Conservation (phyloP, 2,797 vertebrate genomes). For the Chlorospingus flavigularis region DNA sequence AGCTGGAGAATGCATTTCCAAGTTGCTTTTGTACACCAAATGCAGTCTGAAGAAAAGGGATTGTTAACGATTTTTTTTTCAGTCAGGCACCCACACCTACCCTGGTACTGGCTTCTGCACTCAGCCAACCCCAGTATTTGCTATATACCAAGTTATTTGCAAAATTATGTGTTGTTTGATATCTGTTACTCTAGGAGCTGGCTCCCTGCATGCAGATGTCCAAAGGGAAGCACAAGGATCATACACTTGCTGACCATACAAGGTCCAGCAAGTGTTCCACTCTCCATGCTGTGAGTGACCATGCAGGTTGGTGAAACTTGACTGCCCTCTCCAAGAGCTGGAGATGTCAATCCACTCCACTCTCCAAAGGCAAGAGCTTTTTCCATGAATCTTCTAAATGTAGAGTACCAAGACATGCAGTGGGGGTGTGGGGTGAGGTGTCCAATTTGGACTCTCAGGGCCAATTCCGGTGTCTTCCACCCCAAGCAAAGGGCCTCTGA, state of each 20-base stretch:
- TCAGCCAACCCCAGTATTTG: neutral
- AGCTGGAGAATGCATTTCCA: neutral
- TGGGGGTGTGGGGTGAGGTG: neutral
- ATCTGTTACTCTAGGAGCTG: neutral
- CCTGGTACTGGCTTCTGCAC: neutral
- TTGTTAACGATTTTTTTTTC: neutral
- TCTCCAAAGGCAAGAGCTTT: neutral
- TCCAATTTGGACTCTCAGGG: rapidly evolving
- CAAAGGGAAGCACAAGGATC: neutral
- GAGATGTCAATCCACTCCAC: neutral
- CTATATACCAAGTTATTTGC: neutral
- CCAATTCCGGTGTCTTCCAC: rapidly evolving
- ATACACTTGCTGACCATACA: neutral
- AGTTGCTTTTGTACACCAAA: neutral
- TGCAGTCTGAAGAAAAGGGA: neutral
- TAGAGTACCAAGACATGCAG: neutral
- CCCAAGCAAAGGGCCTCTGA: neutral
- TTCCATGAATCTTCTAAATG: neutral
- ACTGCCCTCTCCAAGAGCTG: neutral
- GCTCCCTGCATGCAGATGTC: neutral
- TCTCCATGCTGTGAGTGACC: neutral
- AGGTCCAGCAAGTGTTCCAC: neutral
- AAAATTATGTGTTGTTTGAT: neutral
- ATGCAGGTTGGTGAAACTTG: rapidly evolving
- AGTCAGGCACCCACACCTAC: neutral